phyloP scores from a whole-genome alignment of 1,140 invertebrate species.

The Drosophila azteca region DNA sequence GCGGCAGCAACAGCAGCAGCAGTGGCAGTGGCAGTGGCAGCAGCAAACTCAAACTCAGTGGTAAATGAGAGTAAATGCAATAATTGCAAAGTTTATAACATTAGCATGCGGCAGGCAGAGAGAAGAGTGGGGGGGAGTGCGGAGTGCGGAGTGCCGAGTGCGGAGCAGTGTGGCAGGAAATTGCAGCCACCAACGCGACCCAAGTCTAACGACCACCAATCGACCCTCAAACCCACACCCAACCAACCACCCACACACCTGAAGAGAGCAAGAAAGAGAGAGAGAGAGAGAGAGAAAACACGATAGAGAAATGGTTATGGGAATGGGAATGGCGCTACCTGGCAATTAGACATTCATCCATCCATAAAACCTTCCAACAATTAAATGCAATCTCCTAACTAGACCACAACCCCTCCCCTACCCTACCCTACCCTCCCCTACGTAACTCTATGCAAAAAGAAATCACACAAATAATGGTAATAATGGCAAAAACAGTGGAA shows the following conservation, averaged over 20 bases:
- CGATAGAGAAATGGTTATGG: not conserved
- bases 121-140: not conserved
- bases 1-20: slow-evolving; percentile 33
- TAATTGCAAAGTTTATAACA: slow-evolving; percentile 80
- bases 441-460: not conserved
- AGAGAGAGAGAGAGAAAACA: slow-evolving; percentile 36
- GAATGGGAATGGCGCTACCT: slow-evolving; percentile 1
- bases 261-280: slow-evolving; percentile 30
- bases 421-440: no score
- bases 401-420: not conserved
- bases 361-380: slow-evolving; percentile 20
- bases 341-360: slow-evolving; percentile 52
- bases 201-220: slow-evolving; percentile 51
- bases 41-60: slow-evolving; percentile 42
- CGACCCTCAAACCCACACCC: slow-evolving; percentile 45
- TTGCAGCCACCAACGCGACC: slow-evolving; percentile 65
- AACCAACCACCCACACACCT: slow-evolving; percentile 42
- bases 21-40: no score
- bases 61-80: slow-evolving; percentile 81
- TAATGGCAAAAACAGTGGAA: not conserved
- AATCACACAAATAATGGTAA: not conserved
- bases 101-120: slow-evolving; percentile 40
- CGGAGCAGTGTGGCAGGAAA: slow-evolving; percentile 45
- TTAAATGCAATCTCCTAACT: slow-evolving; percentile 6
- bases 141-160: no score